phyloP scores from a whole-genome alignment of 2,797 vertebrate genomes.

The Lepilemur ruficaudatus region DNA sequence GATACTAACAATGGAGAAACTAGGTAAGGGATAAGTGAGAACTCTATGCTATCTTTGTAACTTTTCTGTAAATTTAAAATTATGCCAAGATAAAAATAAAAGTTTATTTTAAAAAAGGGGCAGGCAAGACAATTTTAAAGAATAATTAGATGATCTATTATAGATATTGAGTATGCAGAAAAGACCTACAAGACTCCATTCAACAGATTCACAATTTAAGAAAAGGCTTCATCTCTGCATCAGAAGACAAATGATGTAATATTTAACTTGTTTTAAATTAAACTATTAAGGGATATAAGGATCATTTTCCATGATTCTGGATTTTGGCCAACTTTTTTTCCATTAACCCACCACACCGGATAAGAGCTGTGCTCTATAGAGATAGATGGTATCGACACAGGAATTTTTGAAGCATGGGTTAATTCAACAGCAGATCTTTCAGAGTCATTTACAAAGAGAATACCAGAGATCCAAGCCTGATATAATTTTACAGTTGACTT shows the following conservation, averaged over 20 bases:
- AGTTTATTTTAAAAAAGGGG: not conserved
- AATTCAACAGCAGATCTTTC: not conserved
- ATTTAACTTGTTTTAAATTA: not conserved
- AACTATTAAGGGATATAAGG: not conserved
- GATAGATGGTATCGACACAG: not conserved
- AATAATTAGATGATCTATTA: not conserved
- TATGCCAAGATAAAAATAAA: not conserved
- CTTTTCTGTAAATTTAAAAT: conserved; percentile 36
- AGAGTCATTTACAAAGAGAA: conserved; percentile 22
- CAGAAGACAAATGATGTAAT: not conserved
- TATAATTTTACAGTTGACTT: not conserved
- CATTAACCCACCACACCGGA: not conserved
- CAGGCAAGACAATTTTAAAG: not conserved
- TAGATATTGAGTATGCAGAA: fast-evolving
- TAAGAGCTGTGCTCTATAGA: not conserved
- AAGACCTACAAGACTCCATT: not conserved
- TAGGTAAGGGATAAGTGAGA: not conserved
- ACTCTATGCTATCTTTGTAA: not conserved
- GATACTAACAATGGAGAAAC: not conserved
- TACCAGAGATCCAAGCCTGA: not conserved
- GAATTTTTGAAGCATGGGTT: not conserved
- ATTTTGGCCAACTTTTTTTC: not conserved
- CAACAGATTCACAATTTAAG: not conserved
- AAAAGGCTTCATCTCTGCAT: not conserved
- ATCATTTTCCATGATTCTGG: not conserved